These are phyloP conservation scores for Akabosia matsudoensis DNA, from an alignment of 1,140 invertebrate genomes.

Conservation along the genomic window DNA sequence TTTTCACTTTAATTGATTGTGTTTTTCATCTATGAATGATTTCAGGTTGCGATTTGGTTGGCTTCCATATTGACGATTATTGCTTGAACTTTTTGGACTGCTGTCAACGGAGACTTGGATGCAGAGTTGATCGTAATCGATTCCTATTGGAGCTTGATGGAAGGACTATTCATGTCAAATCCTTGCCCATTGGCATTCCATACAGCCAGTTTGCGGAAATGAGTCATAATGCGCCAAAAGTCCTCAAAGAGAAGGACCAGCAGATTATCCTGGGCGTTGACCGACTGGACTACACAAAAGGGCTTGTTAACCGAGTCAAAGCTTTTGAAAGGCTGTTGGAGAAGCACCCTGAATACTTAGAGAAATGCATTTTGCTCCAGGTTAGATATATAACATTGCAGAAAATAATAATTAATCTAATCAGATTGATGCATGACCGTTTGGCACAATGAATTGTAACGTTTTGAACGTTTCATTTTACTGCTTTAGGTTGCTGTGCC, in stretches of 20 bases:
- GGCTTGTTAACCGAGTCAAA: constrained; percentile 52
- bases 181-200: constrained; percentile 53
- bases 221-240: constrained; percentile 50
- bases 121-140: constrained; percentile 51
- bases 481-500: constrained; percentile 51
- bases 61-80: constrained; percentile 55
- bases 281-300: constrained; percentile 55
- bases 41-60: constrained; percentile 53
- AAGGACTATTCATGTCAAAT: constrained; percentile 50
- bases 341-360: constrained; percentile 52
- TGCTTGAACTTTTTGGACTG: constrained; percentile 55
- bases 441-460: not conserved
- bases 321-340: constrained; percentile 53
- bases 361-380: constrained; percentile 50
- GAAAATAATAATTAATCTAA: not conserved
- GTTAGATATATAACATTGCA: constrained; percentile 31
- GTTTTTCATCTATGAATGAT: not conserved
- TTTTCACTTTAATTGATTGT: not conserved
- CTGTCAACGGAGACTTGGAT: constrained; percentile 52
- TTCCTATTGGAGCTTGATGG: constrained; percentile 52
- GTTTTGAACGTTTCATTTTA: not conserved
- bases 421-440: not conserved
- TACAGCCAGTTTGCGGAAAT: constrained; percentile 51
- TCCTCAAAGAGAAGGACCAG: constrained; percentile 49
- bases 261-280: constrained; percentile 54